Base-by-base conservation (phyloP, 2,113 vertebrate species). In the Gadus chalcogrammus region DNA sequence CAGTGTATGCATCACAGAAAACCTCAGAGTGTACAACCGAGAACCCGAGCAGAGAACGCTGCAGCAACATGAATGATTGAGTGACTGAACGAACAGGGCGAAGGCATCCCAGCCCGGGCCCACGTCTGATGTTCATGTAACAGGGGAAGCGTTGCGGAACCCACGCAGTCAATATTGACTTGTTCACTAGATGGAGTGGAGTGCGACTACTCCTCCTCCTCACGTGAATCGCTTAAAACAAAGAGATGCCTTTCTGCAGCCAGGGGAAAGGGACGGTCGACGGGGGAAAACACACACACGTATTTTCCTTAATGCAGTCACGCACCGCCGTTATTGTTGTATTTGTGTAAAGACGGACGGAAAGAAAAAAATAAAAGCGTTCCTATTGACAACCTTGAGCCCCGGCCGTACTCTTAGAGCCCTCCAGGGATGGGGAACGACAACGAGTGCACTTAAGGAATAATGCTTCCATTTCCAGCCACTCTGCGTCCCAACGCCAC, bases 371-470 rank as follows among this genome's bases (percentile, higher is more conserved):
- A 35, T 5, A 12, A 18, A 7, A 12, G 18, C 20, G 79, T 65
- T 84, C 81, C 74, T 79, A 72, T 79, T 84, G 80, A 82, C 81
- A 74, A 79, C 77, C 73, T 69, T 71, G 74, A 75, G 60, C 82
- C 76, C 79, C 66, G 70, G 20, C 77, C 85, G 68, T 74, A 16
- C 78, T 68, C 71, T 78, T 79, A 85, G 75, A 81, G 75, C 70
- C 83, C 85, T 84, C 61, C 55, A 0, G 76, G 75, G 66, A 48
- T 63, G 70, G 74, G 67, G 28, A 85, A 83, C 67, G 74, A 80
- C 73, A 68, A 74, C 67, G 83, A 80, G 72, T 79, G 81, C 86
- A 88, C 85, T 89, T 85, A 86, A 79, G 76, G 83, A 84, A 90
- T 87, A 89, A 88, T 88, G 79, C 85, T 76, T 35, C 31, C 6